phyloP scores from a whole-genome alignment of 2,113 vertebrate species.

The Perognathus longimembris region DNA sequence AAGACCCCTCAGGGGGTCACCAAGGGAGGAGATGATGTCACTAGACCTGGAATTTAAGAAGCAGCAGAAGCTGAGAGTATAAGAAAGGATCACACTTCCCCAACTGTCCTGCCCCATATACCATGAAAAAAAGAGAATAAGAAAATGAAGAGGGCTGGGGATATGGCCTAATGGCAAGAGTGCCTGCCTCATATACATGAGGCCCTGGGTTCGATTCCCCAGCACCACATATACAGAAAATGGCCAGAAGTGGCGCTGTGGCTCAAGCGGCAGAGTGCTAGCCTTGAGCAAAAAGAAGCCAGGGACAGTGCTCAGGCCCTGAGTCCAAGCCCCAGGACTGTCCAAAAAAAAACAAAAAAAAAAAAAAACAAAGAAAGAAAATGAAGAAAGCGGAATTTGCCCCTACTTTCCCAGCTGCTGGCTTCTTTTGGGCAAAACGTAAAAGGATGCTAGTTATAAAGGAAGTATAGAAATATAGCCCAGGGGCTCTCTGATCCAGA shows the following conservation, averaged over 20 bases:
- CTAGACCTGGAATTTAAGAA: background rate
- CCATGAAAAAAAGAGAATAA: background rate
- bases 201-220: too few relatives aligned
- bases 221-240: too few relatives aligned
- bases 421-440: background rate
- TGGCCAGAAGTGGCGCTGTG: too few relatives aligned
- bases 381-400: background rate
- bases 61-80: background rate
- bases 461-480: background rate
- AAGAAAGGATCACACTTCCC: background rate
- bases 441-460: background rate
- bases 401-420: rapidly evolving
- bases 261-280: too few relatives aligned
- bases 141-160: background rate
- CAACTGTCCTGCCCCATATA: background rate
- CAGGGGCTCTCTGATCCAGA: background rate
- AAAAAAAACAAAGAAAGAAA: background rate
- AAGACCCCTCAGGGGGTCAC: background rate
- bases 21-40: background rate
- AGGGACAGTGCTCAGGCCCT: too few relatives aligned
- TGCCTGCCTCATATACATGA: too few relatives aligned
- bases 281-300: too few relatives aligned
- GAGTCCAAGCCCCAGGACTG: too few relatives aligned
- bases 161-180: too few relatives aligned
- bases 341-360: too few relatives aligned